These are phyloP conservation scores for Mormyrops boulengeri DNA, from an alignment of 2,797 vertebrate species.

Conservation along the genomic window DNA sequence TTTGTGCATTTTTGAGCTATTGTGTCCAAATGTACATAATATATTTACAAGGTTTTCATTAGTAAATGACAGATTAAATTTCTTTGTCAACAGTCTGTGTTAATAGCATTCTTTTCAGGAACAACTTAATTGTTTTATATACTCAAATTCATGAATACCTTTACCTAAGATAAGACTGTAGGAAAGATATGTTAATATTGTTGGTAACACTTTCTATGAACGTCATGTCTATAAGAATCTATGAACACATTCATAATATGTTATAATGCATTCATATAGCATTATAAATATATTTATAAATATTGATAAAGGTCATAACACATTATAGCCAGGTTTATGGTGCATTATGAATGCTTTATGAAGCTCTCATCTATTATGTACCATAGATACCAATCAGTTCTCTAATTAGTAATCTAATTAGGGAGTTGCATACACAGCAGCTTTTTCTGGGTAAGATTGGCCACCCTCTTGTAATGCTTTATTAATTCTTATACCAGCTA, in stretches of 20 bases:
- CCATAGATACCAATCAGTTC: not conserved
- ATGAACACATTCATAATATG: not conserved
- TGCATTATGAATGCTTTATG: not conserved
- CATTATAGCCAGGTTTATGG: not conserved
- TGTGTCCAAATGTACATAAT: not conserved
- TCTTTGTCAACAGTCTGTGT: not conserved
- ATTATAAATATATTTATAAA: not conserved
- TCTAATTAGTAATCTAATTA: not conserved
- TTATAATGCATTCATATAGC: not conserved
- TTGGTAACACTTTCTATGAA: not conserved
- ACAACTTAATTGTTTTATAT: not conserved
- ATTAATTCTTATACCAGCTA: not conserved
- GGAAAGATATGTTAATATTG: not conserved
- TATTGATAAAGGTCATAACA: not conserved
- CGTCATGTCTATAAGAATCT: not conserved
- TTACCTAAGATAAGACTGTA: not conserved
- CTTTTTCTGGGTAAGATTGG: not conserved
- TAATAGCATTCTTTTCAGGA: not conserved
- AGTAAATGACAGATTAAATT: not conserved
- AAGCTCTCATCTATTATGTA: not conserved
- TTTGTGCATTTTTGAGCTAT: not conserved
- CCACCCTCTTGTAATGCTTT: not conserved
- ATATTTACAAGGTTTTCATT: not conserved
- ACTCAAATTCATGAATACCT: constrained; percentile 18
- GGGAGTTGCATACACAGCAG: not conserved